Conservation (phyloP, 2,797 vertebrate genomes). For the Halcyon leucocephala region DNA sequence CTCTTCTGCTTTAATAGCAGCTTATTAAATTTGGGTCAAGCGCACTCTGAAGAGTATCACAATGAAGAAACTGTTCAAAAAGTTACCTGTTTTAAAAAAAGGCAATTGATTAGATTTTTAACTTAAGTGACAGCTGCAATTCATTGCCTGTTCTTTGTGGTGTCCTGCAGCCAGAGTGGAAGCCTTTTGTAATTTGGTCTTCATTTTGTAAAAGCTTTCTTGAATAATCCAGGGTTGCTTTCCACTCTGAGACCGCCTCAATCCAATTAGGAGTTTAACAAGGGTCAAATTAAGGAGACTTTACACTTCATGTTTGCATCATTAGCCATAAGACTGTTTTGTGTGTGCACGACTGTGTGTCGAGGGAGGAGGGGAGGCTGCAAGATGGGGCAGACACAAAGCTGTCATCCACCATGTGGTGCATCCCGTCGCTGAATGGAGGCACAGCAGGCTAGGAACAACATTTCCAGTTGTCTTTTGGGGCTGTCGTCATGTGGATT, state of each 20-base stretch:
- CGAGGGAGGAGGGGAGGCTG: conserved; percentile 70
- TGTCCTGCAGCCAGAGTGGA: conserved; percentile 72
- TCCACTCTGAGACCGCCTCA: conserved; percentile 83
- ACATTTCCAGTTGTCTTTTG: conserved; percentile 78
- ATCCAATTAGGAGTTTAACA: conserved; percentile 96
- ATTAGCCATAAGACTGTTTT: conserved; percentile 82
- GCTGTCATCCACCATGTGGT: conserved; percentile 78
- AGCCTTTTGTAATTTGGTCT: conserved; percentile 80
- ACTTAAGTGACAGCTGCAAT: conserved; percentile 83
- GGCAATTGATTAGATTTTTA: conserved; percentile 83
- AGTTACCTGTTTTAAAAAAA: conserved; percentile 79
- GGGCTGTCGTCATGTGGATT: conserved; percentile 74
- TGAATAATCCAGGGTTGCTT: conserved; percentile 85
- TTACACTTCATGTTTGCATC: conserved; percentile 89
- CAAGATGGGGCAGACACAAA: conserved; percentile 77
- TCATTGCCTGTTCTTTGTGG: conserved; percentile 78
- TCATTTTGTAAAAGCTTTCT: conserved; percentile 78
- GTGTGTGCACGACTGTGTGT: conserved; percentile 71
- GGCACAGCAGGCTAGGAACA: conserved; percentile 78
- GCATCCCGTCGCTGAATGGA: conserved; percentile 75
- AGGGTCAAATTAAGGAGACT: conserved; percentile 93
- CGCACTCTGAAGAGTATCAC: conserved; percentile 79
- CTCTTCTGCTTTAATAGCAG: conserved; percentile 82
- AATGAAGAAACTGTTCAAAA: conserved; percentile 83
- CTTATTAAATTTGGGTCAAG: conserved; percentile 89